Percentiles rank a stretch among this genome's conserved stretches.
These are phyloP conservation scores for Morinoia aosen DNA, from an alignment of 2,888 invertebrate genomes.

Conservation along the genomic window DNA sequence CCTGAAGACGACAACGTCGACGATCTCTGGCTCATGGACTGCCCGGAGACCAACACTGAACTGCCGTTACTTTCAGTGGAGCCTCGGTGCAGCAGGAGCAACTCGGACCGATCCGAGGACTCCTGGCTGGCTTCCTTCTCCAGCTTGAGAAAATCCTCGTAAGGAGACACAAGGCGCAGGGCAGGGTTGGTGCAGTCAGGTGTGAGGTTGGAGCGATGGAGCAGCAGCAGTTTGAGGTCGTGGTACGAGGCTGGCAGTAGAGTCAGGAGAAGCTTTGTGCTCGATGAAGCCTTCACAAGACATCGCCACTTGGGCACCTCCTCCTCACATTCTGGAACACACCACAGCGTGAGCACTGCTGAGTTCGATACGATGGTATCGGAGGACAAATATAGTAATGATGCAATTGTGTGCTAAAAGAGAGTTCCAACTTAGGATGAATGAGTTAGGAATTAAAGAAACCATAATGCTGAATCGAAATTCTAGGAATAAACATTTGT, in stretches of 20 bases:
- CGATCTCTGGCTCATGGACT: slow-evolving; percentile 26
- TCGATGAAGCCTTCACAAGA: slow-evolving; percentile 78
- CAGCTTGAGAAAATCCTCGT: slow-evolving; percentile 46
- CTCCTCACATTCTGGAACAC: slow-evolving; percentile 55
- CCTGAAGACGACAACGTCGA: slow-evolving; percentile 18
- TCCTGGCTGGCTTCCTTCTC: slow-evolving; percentile 8
- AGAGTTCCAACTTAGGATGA: not conserved
- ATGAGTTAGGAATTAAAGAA: not conserved
- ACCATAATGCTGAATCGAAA: not conserved
- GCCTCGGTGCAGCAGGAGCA: slow-evolving; percentile 1
- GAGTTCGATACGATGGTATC: not conserved
- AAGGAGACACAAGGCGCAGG: slow-evolving; percentile 39
- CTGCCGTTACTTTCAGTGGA: slow-evolving; percentile 38
- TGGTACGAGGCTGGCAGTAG: slow-evolving; percentile 78
- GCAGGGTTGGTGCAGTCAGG: slow-evolving; percentile 57
- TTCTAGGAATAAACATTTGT: not conserved
- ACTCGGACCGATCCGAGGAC: slow-evolving; percentile 36
- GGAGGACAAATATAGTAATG: not conserved
- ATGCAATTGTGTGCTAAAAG: not conserved
- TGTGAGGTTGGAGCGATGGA: slow-evolving; percentile 59
- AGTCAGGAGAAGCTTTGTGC: slow-evolving; percentile 78
- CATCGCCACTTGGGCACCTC: slow-evolving; percentile 76
- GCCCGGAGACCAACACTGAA: not conserved
- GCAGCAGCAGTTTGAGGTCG: slow-evolving; percentile 69
- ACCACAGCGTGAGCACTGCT: not conserved